phyloP scores from a whole-genome alignment of 2,113 vertebrate species.

The Chloebia gouldiae region DNA sequence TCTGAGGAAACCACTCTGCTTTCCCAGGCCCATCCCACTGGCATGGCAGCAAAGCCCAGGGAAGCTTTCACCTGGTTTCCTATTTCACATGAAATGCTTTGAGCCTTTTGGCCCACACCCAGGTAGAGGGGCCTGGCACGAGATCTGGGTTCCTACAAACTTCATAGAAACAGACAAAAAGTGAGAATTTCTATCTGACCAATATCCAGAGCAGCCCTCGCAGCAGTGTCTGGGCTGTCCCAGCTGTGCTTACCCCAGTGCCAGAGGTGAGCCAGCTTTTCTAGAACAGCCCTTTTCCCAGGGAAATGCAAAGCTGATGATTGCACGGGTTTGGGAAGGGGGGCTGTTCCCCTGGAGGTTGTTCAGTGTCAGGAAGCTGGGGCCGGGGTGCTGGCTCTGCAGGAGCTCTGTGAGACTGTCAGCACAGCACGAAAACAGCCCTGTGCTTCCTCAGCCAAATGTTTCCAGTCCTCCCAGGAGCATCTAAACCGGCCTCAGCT shows the following conservation, averaged over 20 bases:
- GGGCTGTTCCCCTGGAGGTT: background rate
- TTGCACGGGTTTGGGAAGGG: background rate
- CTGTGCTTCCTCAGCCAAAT: background rate
- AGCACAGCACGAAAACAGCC: background rate
- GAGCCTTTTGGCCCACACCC: background rate
- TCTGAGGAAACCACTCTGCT: background rate
- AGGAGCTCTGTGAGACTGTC: background rate
- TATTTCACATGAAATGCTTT: rapidly evolving
- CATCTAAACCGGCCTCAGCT: background rate
- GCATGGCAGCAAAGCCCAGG: rapidly evolving
- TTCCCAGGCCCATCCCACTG: background rate
- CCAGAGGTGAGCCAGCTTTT: background rate
- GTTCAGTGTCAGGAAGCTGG: background rate
- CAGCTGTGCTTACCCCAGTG: background rate
- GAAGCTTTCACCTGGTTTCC: background rate
- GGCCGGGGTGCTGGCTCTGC: rapidly evolving
- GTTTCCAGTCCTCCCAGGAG: background rate
- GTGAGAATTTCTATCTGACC: rapidly evolving
- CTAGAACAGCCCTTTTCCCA: background rate
- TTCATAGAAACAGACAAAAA: background rate
- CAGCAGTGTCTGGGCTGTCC: background rate
- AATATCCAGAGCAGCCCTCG: rapidly evolving
- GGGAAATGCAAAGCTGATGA: background rate
- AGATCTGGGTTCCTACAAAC: background rate
- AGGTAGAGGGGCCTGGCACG: rapidly evolving